Evolutionary conservation across 2,888 invertebrate species (phyloP).

Genomic region (Philereme vetulata): DNA sequence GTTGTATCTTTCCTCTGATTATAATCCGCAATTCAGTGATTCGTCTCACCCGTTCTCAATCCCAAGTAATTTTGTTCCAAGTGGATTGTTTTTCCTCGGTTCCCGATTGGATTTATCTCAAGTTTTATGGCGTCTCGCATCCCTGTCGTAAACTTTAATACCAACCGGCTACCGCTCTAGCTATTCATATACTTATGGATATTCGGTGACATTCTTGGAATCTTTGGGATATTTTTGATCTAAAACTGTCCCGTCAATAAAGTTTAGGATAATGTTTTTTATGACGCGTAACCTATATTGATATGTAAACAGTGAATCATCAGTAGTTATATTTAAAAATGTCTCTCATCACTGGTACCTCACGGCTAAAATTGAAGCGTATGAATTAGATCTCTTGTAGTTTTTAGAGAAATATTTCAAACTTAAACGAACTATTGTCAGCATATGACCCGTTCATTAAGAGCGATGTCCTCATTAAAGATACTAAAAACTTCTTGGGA

Average conservation of each 20-base stretch:
- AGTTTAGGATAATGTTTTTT: conserved; percentile 27
- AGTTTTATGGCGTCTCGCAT: conserved; percentile 79
- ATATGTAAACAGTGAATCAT: conserved; percentile 11
- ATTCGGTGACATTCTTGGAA: conserved; percentile 43
- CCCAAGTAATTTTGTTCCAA: conserved; percentile 65
- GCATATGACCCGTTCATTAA: no score
- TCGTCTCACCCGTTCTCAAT: conserved; percentile 47
- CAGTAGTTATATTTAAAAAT: neutral
- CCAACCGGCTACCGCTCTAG: conserved; percentile 68
- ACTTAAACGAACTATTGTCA: no score
- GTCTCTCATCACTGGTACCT: no score
- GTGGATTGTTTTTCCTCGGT: conserved; percentile 79
- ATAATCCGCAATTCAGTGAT: conserved; percentile 50
- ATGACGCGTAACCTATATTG: conserved; percentile 15
- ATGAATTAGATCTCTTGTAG: no score
- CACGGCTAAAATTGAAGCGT: no score
- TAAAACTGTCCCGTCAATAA: conserved; percentile 31
- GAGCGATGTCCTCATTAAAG: neutral
- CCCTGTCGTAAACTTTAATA: conserved; percentile 80
- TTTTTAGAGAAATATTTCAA: no score
- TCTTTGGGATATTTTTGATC: conserved; percentile 40
- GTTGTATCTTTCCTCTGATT: conserved; percentile 41
- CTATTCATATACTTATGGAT: conserved; percentile 39
- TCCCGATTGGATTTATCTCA: conserved; percentile 79
- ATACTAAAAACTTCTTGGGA: neutral